Evolutionary conservation across 2,113 vertebrate species (phyloP), one percentile per base, ranked within the genome.

Genomic region (Cercocebus atys): DNA sequence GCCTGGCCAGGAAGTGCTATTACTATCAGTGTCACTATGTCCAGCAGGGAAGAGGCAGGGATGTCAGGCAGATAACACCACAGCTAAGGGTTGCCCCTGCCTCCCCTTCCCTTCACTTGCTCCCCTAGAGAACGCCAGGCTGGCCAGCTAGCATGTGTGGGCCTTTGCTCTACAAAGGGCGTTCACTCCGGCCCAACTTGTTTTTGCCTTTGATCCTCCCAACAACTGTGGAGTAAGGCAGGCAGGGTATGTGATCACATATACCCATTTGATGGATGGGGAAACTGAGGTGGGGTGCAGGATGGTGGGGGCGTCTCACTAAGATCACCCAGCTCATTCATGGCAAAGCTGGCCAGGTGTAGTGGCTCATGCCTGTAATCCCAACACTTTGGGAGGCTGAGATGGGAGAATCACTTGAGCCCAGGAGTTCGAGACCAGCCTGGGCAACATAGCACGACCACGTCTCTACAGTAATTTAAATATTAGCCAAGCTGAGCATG

Each of bases 181-280:
- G 0, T 68, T 93, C 61, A 40, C 83, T 7, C 73, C 0, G 9
- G 61, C 93, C 66, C 32, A 43, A 85, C 88, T 40, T 3, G 13
- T 87, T 92, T 75, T 57, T 64, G 38, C 59, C 87, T 97, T 96
- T 97, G 97, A 98, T 97, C 95, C 64, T 95, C 96, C 94, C 61
- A 45, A 16, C 6, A 20, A 47, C 96, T n/a, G n/a, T 47, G 76
- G 57, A 22, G 20, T 22, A 27, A 75, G 10, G 32, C 22, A 11
- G 73, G 35, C 40, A 5, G 14, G 45, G 40, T 4, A 61, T 35
- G 45, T 40, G 43, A 13, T 35, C 22, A 2, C 17, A 27, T 0
- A 0, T 0, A 0, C 32, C 94, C 90, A 95, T 84, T 83, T 84
- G 35, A 66, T 20, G 55, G 90, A 78, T 1, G 22, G 43, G 73